phyloP scores from a whole-genome alignment of 2,113 vertebrate species.

The Oreochromis aureus region DNA sequence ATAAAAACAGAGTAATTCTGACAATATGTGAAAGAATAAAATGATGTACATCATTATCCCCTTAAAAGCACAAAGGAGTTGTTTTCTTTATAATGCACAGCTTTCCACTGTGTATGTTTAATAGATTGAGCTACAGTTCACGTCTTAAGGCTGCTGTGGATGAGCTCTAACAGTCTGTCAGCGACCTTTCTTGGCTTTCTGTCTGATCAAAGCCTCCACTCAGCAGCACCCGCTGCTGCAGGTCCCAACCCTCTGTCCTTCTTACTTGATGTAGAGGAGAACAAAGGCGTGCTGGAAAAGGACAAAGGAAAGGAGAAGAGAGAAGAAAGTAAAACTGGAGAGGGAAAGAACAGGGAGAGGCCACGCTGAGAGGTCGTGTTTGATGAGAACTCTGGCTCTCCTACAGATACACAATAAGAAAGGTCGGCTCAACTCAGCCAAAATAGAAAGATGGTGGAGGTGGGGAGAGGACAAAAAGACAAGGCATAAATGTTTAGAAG shows the following conservation, averaged over 20 bases:
- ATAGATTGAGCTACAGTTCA: conserved; percentile 45
- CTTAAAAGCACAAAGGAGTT: not conserved
- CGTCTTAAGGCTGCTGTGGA: conserved; percentile 32
- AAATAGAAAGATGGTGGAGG: conserved; percentile 25
- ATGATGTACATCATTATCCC: not conserved
- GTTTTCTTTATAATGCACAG: not conserved
- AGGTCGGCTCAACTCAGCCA: conserved; percentile 36
- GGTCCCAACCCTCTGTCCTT: conserved; percentile 60
- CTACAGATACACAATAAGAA: conserved; percentile 29
- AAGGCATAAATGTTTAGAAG: not conserved
- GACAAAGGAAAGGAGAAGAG: conserved; percentile 38
- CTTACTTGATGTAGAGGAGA: conserved; percentile 46
- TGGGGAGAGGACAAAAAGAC: conserved; percentile 38
- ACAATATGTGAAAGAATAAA: not conserved
- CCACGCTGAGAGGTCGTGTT: conserved; percentile 53
- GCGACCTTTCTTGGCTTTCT: conserved; percentile 49
- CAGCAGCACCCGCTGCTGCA: conserved; percentile 40
- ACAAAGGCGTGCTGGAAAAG: conserved; percentile 56
- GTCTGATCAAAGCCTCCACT: conserved; percentile 64
- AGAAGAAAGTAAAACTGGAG: conserved; percentile 34
- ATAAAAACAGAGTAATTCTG: not conserved
- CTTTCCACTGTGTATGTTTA: conserved; percentile 27
- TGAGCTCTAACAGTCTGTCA: conserved; percentile 50
- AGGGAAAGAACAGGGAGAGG: conserved; percentile 20
- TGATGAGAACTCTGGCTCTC: conserved; percentile 52